Evolutionary conservation across 2,113 vertebrate species (phyloP).

Genomic region (Cromileptes altivelis): DNA sequence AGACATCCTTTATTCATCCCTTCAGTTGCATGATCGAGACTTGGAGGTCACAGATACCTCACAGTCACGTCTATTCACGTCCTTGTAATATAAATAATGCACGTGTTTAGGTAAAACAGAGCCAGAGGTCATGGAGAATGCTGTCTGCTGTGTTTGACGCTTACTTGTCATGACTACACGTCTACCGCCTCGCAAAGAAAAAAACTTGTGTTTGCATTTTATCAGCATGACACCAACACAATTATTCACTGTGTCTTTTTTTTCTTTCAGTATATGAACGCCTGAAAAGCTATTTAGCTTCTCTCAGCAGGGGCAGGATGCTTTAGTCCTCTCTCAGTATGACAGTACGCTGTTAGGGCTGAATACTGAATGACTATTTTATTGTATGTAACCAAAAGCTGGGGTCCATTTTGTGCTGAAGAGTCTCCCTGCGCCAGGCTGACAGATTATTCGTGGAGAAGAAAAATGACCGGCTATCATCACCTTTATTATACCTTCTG

Average conservation of each 20-base stretch:
- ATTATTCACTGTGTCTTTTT: not conserved
- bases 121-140: conserved; percentile 17
- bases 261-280: not conserved
- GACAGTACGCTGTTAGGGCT: not conserved
- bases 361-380: not conserved
- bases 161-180: not conserved
- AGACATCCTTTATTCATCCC: not conserved
- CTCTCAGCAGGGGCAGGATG: not conserved
- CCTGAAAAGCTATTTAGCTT: not conserved
- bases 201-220: conserved; percentile 5
- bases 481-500: not conserved
- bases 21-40: conserved; percentile 6
- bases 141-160: conserved; percentile 13
- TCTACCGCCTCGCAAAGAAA: conserved; percentile 6
- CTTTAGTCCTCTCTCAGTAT: not conserved
- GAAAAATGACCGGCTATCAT: conserved; percentile 26
- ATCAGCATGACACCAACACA: not conserved
- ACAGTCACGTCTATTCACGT: not conserved
- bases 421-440: conserved; percentile 14
- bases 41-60: not conserved
- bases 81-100: conserved; percentile 26
- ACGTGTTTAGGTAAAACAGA: conserved; percentile 8
- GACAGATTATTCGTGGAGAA: not conserved
- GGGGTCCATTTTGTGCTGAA: conserved; percentile 1
- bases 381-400: not conserved